Percentiles rank a stretch among this genome's conserved stretches.
These are phyloP conservation scores for Aleiodes sp. DNA, from an alignment of 1,140 invertebrate species.

Conservation along the genomic window DNA sequence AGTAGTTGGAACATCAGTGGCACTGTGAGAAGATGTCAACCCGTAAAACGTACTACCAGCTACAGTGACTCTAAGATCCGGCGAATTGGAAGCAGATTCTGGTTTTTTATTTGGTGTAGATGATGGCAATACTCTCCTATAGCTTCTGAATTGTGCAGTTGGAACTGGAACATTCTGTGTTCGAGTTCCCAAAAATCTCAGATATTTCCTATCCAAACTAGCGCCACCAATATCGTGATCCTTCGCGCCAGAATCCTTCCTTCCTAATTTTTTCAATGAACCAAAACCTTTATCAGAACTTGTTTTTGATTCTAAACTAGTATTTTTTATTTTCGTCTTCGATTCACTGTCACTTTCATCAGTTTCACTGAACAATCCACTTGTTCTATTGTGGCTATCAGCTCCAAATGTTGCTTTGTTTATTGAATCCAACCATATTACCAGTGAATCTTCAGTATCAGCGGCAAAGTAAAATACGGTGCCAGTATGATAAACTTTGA, in stretches of 20 bases:
- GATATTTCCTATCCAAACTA: conserved; percentile 79
- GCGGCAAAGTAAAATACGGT: conserved; percentile 91
- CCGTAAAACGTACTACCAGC: conserved; percentile 60
- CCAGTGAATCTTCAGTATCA: conserved; percentile 78
- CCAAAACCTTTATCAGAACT: conserved; percentile 68
- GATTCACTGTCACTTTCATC: conserved; percentile 79
- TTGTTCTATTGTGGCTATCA: conserved; percentile 60
- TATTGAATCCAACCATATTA: conserved; percentile 78
- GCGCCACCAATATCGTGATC: conserved; percentile 63
- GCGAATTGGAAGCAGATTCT: conserved; percentile 44
- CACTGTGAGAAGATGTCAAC: conserved; percentile 51
- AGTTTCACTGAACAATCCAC: conserved; percentile 81
- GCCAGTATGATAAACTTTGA: conserved; percentile 90
- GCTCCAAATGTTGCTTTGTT: conserved; percentile 73
- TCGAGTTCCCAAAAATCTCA: conserved; percentile 70
- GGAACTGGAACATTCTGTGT: conserved; percentile 75
- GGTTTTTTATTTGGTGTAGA: conserved; percentile 52
- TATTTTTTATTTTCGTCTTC: conserved; percentile 51
- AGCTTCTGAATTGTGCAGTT: conserved; percentile 80
- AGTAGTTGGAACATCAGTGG: conserved; percentile 48
- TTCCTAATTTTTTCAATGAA: conserved; percentile 74
- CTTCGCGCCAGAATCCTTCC: conserved; percentile 56
- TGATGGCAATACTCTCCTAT: conserved; percentile 70
- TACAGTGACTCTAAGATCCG: conserved; percentile 54
- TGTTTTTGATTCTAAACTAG: conserved; percentile 49